Conservation (phyloP, 2,888 invertebrate species). For the Sinelater perroti region DNA sequence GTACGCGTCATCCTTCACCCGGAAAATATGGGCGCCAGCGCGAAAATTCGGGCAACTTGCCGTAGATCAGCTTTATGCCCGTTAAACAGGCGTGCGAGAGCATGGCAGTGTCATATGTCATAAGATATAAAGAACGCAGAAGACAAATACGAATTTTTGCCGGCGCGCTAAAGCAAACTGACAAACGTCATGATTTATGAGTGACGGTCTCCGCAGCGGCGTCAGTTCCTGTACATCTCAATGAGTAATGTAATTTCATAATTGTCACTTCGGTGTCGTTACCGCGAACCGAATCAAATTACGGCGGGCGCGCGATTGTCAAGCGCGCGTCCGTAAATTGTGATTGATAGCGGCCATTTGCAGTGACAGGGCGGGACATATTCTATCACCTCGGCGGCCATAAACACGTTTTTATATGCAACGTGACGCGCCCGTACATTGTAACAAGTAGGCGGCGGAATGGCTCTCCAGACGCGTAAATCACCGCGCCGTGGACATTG, state of each 20-base stretch:
- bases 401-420: slow-evolving; percentile 60
- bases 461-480: slow-evolving; percentile 60
- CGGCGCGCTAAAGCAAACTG: slow-evolving; percentile 50
- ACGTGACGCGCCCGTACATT: slow-evolving; percentile 55
- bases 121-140: slow-evolving; percentile 53
- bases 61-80: slow-evolving; percentile 25
- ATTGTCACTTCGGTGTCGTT: slow-evolving; percentile 59
- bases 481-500: slow-evolving; percentile 58
- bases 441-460: slow-evolving; percentile 58
- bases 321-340: slow-evolving; percentile 52
- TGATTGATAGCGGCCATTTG: slow-evolving; percentile 60
- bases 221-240: slow-evolving; percentile 58
- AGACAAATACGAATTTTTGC: slow-evolving; percentile 58
- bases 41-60: slow-evolving; percentile 22
- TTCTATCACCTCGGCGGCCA: slow-evolving; percentile 56
- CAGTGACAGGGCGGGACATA: slow-evolving; percentile 56
- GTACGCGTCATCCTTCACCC: too few species aligned
- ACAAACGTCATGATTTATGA: slow-evolving; percentile 58
- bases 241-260: slow-evolving; percentile 61
- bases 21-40: too few species aligned
- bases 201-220: slow-evolving; percentile 52
- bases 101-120: slow-evolving; percentile 51
- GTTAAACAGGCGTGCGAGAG: slow-evolving; percentile 35
- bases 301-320: slow-evolving; percentile 50
- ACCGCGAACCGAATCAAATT: slow-evolving; percentile 54